A percentile compares a stretch with the other conserved stretches of the same genome.
These are phyloP conservation scores for Polyodon spathula DNA, from an alignment of 2,113 vertebrate species.

Conservation along the genomic window DNA sequence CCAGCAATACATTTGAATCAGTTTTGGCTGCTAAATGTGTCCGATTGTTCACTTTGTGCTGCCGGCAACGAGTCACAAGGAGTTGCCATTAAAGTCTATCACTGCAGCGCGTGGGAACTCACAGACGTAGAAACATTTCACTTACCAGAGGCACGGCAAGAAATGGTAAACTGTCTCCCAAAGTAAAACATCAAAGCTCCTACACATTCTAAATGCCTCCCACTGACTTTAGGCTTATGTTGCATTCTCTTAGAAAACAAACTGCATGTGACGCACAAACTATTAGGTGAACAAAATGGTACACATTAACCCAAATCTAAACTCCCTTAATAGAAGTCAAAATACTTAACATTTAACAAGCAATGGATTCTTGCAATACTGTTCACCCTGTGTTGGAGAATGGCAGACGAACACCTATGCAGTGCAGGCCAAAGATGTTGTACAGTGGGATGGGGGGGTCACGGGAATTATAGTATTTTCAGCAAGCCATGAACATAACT, in stretches of 20 bases:
- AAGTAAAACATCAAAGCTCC: not conserved
- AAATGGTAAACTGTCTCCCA: not conserved
- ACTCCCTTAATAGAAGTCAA: not conserved
- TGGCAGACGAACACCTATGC: not conserved
- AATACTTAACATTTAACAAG: not conserved
- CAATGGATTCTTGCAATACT: not conserved
- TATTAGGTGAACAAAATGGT: not conserved
- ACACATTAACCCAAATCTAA: too few relatives aligned
- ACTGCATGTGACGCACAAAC: too few relatives aligned
- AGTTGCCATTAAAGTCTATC: conserved; percentile 29
- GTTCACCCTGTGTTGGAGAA: too few relatives aligned
- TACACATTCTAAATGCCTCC: too few relatives aligned
- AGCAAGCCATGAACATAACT: too few relatives aligned
- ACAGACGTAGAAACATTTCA: conserved; percentile 13
- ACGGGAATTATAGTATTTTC: not conserved
- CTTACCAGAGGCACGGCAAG: not conserved
- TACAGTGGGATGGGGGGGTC: too few relatives aligned
- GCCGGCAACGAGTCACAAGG: conserved; percentile 27
- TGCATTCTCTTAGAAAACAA: too few relatives aligned
- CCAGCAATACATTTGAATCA: conserved; percentile 36
- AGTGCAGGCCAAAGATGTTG: too few relatives aligned
- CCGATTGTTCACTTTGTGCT: conserved; percentile 26
- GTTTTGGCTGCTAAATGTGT: conserved; percentile 30
- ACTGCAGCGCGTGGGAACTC: conserved; percentile 30
- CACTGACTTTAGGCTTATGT: too few relatives aligned